Conservation (phyloP, 2,113 vertebrate genomes). For the Marmota monax region DNA sequence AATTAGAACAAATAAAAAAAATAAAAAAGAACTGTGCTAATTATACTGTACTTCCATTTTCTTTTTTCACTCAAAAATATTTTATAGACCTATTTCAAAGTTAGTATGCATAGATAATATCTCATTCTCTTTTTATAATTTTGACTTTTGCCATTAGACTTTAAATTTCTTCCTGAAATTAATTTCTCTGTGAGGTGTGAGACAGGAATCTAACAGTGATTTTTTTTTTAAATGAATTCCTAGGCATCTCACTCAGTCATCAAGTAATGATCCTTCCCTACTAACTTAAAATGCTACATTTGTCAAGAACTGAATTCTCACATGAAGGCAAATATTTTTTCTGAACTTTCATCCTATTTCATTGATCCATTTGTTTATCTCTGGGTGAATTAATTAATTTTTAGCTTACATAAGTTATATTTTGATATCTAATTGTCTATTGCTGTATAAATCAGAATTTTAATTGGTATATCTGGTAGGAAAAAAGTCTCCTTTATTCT, state of each 20-base stretch:
- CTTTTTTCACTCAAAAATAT: background rate
- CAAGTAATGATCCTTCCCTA: background rate
- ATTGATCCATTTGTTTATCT: background rate
- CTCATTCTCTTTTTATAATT: background rate
- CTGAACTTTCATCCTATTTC: background rate
- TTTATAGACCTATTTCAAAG: background rate
- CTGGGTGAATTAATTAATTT: background rate
- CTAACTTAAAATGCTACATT: background rate
- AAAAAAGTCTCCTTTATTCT: background rate
- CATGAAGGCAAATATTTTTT: background rate
- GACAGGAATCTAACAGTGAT: background rate
- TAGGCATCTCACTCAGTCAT: background rate
- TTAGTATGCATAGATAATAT: background rate
- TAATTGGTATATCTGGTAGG: background rate
- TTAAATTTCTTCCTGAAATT: background rate
- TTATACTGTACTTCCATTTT: background rate
- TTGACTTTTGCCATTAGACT: background rate
- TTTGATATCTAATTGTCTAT: background rate
- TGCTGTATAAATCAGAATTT: background rate
- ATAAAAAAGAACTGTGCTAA: background rate
- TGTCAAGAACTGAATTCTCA: background rate
- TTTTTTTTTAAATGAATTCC: background rate
- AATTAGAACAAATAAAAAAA: background rate
- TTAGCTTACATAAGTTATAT: background rate
- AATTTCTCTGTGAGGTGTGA: background rate